These are phyloP conservation scores for Drosophila nr. fundita DNA, from an alignment of 2,888 invertebrate genomes.

Conservation along the genomic window DNA sequence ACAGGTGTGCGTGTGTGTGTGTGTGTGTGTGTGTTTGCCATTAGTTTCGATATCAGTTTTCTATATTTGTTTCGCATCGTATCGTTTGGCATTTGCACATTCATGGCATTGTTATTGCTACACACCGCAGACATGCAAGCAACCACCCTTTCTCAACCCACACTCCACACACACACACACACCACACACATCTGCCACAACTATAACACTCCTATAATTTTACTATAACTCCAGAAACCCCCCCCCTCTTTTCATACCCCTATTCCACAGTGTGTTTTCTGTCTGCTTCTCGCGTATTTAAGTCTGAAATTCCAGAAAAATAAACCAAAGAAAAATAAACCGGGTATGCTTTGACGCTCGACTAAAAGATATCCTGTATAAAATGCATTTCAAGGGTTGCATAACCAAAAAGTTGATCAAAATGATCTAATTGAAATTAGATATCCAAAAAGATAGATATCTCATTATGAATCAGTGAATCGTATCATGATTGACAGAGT, in stretches of 20 bases:
- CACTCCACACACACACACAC: too few species aligned
- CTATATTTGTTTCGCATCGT: slow-evolving; percentile 51
- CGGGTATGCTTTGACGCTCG: background rate
- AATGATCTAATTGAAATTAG: too few species aligned
- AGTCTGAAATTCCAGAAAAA: slow-evolving; percentile 31
- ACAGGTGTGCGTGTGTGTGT: slow-evolving; percentile 1
- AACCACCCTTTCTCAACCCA: background rate
- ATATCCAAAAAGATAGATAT: too few species aligned
- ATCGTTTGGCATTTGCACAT: slow-evolving; percentile 57
- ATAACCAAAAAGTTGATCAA: too few species aligned
- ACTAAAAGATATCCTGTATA: slow-evolving; percentile 7
- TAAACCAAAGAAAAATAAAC: slow-evolving; percentile 2
- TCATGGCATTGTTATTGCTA: slow-evolving; percentile 51
- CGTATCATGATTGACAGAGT: background rate
- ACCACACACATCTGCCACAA: background rate
- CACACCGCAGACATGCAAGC: background rate
- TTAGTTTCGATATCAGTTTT: slow-evolving; percentile 63
- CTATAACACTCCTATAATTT: background rate
- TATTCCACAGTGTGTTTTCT: slow-evolving; percentile 11
- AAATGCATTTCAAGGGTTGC: background rate
- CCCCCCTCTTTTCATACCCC: background rate
- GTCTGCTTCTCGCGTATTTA: slow-evolving; percentile 10
- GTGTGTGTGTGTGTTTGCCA: slow-evolving; percentile 23
- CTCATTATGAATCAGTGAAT: too few species aligned
- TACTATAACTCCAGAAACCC: background rate